These are phyloP conservation scores for Graphium colonna DNA, from an alignment of 2,888 invertebrate species.

Conservation along the genomic window DNA sequence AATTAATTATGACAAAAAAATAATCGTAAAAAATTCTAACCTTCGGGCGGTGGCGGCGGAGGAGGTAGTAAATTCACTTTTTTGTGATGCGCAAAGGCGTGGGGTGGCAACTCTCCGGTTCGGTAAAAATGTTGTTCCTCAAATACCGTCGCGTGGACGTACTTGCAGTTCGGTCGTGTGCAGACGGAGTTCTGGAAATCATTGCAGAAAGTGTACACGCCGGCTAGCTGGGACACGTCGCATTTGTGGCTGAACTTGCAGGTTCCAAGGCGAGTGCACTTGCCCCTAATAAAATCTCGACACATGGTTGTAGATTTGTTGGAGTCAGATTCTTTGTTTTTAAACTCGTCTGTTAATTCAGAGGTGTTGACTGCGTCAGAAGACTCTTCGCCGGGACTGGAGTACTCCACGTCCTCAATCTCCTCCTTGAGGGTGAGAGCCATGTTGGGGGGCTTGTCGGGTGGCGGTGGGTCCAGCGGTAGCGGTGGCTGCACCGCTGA, in stretches of 20 bases:
- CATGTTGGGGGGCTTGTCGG: conserved; percentile 21
- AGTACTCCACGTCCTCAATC: conserved; percentile 26
- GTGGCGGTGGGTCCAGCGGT: conserved; percentile 33
- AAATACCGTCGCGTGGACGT: conserved; percentile 58
- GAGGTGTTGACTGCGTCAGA: neutral
- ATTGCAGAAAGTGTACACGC: conserved; percentile 56
- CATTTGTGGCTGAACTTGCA: conserved; percentile 52
- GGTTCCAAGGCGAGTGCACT: conserved; percentile 40
- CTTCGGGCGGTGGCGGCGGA: conserved; percentile 36
- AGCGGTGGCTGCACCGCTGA: conserved; percentile 31
- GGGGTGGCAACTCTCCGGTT: conserved; percentile 50
- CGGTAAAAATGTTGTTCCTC: conserved; percentile 56
- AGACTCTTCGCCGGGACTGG: neutral
- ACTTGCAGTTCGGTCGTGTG: conserved; percentile 48
- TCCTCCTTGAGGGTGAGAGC: conserved; percentile 29
- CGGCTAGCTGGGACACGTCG: conserved; percentile 46
- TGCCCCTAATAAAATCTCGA: conserved; percentile 53
- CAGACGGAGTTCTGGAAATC: conserved; percentile 55
- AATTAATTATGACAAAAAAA: too few species aligned
- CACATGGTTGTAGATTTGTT: conserved; percentile 40
- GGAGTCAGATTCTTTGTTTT: neutral
- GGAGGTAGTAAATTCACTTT: conserved; percentile 31
- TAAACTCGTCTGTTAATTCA: neutral
- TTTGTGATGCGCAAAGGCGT: conserved; percentile 44
- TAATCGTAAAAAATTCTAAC: neutral